Evolutionary conservation across 2,888 invertebrate genomes (phyloP), one percentile per base, ranked within the genome.

Genomic region (Tetragnatha montana): DNA sequence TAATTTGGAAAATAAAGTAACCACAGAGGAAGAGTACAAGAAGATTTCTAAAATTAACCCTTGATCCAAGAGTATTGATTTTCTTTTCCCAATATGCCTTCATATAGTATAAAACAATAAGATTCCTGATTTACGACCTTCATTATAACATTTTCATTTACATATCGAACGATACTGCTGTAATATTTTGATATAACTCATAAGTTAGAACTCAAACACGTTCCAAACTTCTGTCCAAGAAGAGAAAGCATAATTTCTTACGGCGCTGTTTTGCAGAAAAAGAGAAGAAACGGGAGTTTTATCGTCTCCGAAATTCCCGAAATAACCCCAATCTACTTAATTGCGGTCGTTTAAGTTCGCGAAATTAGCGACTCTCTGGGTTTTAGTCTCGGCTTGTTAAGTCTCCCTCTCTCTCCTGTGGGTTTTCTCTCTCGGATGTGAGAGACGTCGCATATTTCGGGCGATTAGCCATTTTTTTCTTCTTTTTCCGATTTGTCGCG

Each of bases 331-430:
- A 74, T 74, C 35, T 74, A 35, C 14, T 74, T 74, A 74, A 74
- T 74, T 22, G 74, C 35, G 14, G 21, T 74, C 35, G 35, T 74
- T 35, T 12, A 74, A 74, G 35, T 74, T 8, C 35, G 0, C 21
- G 68, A 74, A 74, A 60, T 82, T 74, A 17, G 22, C 70, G 82
- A 82, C 74, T 74, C 35, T 1, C 47, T 22, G n/a, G 22, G 73
- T 6, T 35, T 81, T 82, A 82, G 82, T 82, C 51, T 74, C 82
- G 74, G 74, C 60, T 82, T 82, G 74, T 74, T 74, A 50, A 82
- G 51, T 22, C 10, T 82, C 74, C 14, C 22, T 60, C n/a, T 35
- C 4, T 7, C 3, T 74, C 35, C 74, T 74, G 21, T 74, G 35
- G 21, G 74, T 71, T 71, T 17, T 8, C 35, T 35, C 4, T 60